A percentile compares a stretch with the other conserved stretches of the same genome.
These are phyloP conservation scores for Oryctes rhinoceros DNA, from an alignment of 1,140 invertebrate species.

Conservation along the genomic window DNA sequence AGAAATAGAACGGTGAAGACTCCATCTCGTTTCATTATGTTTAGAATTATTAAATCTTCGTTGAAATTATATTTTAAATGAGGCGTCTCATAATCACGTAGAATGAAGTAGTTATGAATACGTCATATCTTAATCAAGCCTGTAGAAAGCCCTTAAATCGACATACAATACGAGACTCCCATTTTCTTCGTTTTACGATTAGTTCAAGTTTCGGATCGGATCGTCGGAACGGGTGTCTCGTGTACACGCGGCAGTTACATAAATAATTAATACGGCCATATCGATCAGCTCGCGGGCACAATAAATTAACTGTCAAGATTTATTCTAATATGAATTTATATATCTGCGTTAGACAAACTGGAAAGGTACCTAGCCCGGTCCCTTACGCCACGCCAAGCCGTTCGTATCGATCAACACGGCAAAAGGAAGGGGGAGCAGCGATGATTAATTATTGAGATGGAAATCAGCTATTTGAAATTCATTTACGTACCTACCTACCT, in stretches of 20 bases:
- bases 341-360: background rate
- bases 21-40: too few species aligned
- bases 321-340: constrained; percentile 13
- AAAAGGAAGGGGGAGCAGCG: background rate
- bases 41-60: too few species aligned
- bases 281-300: background rate
- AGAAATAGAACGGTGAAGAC: too few species aligned
- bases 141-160: too few species aligned
- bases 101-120: too few species aligned
- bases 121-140: too few species aligned
- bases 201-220: too few species aligned
- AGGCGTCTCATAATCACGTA: too few species aligned
- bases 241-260: background rate
- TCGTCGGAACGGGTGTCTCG: too few species aligned
- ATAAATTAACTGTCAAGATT: constrained; percentile 3
- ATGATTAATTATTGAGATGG: constrained; percentile 10
- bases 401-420: background rate
- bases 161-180: too few species aligned
- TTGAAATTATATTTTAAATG: too few species aligned
- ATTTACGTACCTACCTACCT: background rate
- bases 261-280: constrained; percentile 2
- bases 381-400: background rate
- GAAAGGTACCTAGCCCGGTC: background rate
- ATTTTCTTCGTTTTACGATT: too few species aligned
- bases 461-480: constrained; percentile 6